Evolutionary conservation across 2,888 invertebrate species (phyloP).

Genomic region (Sesamia inferens): DNA sequence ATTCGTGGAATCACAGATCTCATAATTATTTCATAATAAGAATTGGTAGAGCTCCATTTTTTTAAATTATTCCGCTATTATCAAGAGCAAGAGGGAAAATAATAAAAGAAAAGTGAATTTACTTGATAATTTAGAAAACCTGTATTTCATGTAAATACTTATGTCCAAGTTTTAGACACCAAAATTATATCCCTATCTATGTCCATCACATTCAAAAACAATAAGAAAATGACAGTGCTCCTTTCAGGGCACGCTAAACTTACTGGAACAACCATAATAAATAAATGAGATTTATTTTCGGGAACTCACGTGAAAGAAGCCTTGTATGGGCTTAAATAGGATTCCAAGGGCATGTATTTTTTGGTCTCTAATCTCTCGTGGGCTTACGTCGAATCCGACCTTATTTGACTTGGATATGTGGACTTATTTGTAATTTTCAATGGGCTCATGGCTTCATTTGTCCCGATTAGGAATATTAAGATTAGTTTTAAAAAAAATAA

Average conservation of each 20-base stretch:
- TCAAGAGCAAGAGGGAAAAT: background rate
- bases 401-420: conserved; percentile 6
- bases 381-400: conserved; percentile 13
- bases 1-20: background rate
- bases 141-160: background rate
- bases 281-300: conserved; percentile 59
- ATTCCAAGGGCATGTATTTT: conserved; percentile 34
- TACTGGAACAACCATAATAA: conserved; percentile 1
- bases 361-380: conserved; percentile 22
- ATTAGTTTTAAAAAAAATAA: conserved; percentile 35
- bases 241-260: conserved; percentile 10
- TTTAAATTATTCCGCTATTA: background rate
- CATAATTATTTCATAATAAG: background rate
- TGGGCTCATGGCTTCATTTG: background rate
- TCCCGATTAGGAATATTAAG: background rate
- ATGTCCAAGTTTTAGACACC: background rate
- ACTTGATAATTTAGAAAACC: background rate
- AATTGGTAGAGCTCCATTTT: background rate
- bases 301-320: conserved; percentile 52
- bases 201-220: background rate
- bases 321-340: conserved; percentile 37
- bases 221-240: background rate
- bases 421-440: conserved; percentile 6
- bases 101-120: background rate
- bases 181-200: background rate